Percentiles rank a stretch among this genome's conserved stretches.
phyloP scores from a whole-genome alignment of 2,797 vertebrate species.

The Mus caroli region DNA sequence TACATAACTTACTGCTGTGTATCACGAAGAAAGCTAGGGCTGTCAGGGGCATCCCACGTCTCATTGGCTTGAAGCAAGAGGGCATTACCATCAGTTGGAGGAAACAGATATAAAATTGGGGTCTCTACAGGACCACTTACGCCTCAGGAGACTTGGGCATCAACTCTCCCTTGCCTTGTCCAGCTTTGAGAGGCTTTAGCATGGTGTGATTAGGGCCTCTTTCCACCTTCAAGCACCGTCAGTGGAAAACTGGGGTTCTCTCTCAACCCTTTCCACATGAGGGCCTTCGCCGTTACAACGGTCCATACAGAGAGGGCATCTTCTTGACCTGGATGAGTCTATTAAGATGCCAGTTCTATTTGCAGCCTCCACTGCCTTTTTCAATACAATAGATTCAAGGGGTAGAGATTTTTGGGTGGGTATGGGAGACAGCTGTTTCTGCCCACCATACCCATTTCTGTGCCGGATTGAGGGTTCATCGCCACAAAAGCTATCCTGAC shows the following conservation, averaged over 20 bases:
- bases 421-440: background rate
- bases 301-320: rapidly evolving
- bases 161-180: background rate
- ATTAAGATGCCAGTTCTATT: no score
- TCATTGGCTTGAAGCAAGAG: no score
- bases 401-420: no score
- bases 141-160: background rate
- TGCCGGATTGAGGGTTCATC: rapidly evolving
- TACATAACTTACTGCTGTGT: background rate
- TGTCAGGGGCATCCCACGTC: rapidly evolving
- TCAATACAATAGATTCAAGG: background rate
- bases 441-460: no score
- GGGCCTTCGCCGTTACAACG: rapidly evolving
- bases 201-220: rapidly evolving
- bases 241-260: rapidly evolving
- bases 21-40: background rate
- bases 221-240: rapidly evolving
- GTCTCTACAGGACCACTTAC: rapidly evolving
- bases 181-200: background rate
- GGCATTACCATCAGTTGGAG: rapidly evolving
- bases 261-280: rapidly evolving
- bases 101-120: rapidly evolving
- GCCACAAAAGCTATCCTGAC: background rate
- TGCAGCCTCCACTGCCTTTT: background rate
- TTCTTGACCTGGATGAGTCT: background rate